Percentiles rank a stretch among this genome's conserved stretches.
Evolutionary conservation across 2,888 invertebrate genomes (phyloP).

Genomic region (Iselma pallidipennis): DNA sequence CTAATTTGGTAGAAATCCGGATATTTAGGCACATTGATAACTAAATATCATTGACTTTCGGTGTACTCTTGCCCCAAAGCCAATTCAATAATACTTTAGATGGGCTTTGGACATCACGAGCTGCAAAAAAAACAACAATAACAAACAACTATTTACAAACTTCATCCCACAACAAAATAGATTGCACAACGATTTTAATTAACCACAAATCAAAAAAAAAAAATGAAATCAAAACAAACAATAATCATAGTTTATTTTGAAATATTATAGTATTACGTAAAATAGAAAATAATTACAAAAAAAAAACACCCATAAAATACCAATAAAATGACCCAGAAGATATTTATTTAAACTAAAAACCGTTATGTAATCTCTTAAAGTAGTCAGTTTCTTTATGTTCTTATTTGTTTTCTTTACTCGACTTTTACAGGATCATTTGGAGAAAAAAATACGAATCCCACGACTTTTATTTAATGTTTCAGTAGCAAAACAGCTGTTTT

Average conservation of each 20-base stretch:
- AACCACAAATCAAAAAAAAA: background rate
- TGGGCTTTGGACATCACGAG: slow-evolving; percentile 78
- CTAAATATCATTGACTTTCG: slow-evolving; percentile 60
- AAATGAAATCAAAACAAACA: background rate
- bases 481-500: too few relatives aligned
- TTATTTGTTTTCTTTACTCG: too few relatives aligned
- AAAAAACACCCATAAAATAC: too few relatives aligned
- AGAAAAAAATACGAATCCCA: too few relatives aligned
- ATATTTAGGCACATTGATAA: slow-evolving; percentile 25
- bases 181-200: background rate
- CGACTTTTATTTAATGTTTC: too few relatives aligned
- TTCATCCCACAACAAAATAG: background rate
- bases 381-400: too few relatives aligned
- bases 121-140: slow-evolving; percentile 58
- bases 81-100: slow-evolving; percentile 79
- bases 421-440: too few relatives aligned
- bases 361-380: too few relatives aligned
- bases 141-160: slow-evolving; percentile 18
- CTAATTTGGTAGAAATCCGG: slow-evolving; percentile 11
- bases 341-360: too few relatives aligned
- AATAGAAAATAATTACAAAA: too few relatives aligned
- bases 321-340: too few relatives aligned
- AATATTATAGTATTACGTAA: too few relatives aligned
- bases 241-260: background rate
- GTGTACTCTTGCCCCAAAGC: slow-evolving; percentile 77